Conservation (phyloP, 2,888 invertebrate genomes). For the Nomada fabriciana region DNA sequence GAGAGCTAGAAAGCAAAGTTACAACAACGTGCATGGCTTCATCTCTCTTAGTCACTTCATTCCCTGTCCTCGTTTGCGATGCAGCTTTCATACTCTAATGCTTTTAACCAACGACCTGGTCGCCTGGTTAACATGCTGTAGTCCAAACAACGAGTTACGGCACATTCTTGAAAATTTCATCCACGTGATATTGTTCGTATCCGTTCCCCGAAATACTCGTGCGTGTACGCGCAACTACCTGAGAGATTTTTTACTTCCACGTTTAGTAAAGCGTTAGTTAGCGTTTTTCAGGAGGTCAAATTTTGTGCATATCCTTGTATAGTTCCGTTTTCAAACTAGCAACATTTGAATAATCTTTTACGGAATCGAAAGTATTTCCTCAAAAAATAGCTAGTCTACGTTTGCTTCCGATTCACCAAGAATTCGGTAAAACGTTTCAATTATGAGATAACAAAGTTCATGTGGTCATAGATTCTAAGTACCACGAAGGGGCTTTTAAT, state of each 20-base stretch:
- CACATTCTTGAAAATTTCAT: conserved; percentile 32
- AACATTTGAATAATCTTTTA: too few relatives aligned
- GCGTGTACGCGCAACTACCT: background rate
- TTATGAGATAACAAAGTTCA: too few relatives aligned
- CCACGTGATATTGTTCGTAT: background rate
- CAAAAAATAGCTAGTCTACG: too few relatives aligned
- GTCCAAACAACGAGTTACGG: conserved; percentile 38
- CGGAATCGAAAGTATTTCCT: too few relatives aligned
- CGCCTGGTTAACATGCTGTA: conserved; percentile 43
- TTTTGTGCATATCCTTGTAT: background rate
- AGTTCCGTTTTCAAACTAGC: too few relatives aligned
- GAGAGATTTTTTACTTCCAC: too few relatives aligned
- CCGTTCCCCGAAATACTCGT: background rate
- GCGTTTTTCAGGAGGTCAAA: background rate
- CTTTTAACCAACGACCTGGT: conserved; percentile 55
- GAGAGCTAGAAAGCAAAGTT: conserved; percentile 75
- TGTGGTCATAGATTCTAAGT: background rate
- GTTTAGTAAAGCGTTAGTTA: too few relatives aligned
- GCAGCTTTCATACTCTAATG: conserved; percentile 55
- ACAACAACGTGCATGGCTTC: conserved; percentile 56
- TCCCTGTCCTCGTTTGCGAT: conserved; percentile 7
- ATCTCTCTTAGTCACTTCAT: conserved; percentile 45
- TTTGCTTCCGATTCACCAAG: too few relatives aligned
- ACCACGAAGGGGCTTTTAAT: conserved; percentile 2
- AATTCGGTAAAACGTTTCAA: too few relatives aligned